These are phyloP conservation scores for Rhagophthalmus giganteus DNA, from an alignment of 2,888 invertebrate genomes.

Conservation along the genomic window DNA sequence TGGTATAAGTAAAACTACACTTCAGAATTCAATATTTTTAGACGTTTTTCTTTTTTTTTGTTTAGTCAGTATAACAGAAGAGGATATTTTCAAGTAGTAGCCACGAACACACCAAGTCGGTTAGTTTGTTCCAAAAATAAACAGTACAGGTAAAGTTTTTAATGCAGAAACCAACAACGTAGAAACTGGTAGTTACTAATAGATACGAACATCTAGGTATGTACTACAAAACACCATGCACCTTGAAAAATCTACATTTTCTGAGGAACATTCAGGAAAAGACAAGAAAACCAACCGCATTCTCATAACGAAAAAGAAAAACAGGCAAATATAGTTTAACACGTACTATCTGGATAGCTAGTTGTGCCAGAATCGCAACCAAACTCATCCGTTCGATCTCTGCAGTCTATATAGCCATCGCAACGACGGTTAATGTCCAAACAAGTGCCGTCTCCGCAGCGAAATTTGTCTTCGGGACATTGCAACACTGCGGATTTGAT, in stretches of 20 bases:
- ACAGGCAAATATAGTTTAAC: conserved; percentile 2
- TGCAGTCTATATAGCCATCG: conserved; percentile 63
- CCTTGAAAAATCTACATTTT: background rate
- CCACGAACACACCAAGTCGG: no score
- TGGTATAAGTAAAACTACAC: no score
- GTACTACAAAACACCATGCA: background rate
- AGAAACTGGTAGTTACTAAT: background rate
- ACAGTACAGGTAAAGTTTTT: no score
- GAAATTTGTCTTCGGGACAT: conserved; percentile 41
- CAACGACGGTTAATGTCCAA: conserved; percentile 59
- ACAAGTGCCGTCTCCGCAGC: conserved; percentile 27
- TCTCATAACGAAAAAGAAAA: background rate
- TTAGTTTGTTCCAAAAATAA: no score
- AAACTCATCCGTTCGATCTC: conserved; percentile 66
- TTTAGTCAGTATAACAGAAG: no score
- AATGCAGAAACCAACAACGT: no score
- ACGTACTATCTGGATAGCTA: conserved; percentile 10
- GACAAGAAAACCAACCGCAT: background rate
- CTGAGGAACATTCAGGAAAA: background rate
- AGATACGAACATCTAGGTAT: background rate
- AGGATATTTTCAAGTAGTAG: no score
- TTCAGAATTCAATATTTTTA: no score
- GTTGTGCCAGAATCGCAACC: conserved; percentile 13
- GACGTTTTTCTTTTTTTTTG: no score
- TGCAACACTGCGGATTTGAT: conserved; percentile 30